These are phyloP conservation scores for Drosophila athabasca DNA, from an alignment of 1,140 invertebrate species.

Conservation along the genomic window DNA sequence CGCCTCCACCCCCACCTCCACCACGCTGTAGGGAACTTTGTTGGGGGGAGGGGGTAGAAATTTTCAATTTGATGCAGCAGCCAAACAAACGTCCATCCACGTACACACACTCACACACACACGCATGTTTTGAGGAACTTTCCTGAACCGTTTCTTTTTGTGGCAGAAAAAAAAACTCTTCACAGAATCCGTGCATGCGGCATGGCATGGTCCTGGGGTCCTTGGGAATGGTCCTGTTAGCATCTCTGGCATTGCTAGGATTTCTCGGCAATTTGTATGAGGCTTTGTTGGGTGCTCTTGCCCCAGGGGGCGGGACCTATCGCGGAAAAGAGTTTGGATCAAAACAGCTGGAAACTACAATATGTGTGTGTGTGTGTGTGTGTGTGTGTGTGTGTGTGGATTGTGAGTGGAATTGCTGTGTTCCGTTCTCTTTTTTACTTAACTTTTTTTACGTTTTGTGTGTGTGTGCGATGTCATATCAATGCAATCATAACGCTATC, in stretches of 20 bases:
- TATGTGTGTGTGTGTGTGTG: neutral
- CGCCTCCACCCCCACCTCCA: neutral
- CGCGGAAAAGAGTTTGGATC: neutral
- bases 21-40: constrained; percentile 18
- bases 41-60: constrained; percentile 17
- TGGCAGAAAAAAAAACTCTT: neutral
- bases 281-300: constrained; percentile 16
- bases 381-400: no score
- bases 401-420: constrained; percentile 7
- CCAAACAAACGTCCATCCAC: constrained; percentile 37
- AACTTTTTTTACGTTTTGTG: neutral
- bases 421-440: neutral
- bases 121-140: constrained; percentile 32
- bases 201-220: constrained; percentile 20
- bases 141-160: constrained; percentile 3
- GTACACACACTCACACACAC: neutral
- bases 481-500: constrained; percentile 4
- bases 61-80: constrained; percentile 63
- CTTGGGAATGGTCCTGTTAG: neutral
- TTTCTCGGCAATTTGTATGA: constrained; percentile 54
- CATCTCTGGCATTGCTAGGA: constrained; percentile 38
- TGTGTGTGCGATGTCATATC: neutral
- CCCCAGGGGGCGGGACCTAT: neutral
- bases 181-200: neutral
- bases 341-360: constrained; percentile 20